These are phyloP conservation scores for Thelohanellus kitauei DNA, from an alignment of 30 jellyfish, hydroid and myxozoan genomes.

Conservation along the genomic window DNA sequence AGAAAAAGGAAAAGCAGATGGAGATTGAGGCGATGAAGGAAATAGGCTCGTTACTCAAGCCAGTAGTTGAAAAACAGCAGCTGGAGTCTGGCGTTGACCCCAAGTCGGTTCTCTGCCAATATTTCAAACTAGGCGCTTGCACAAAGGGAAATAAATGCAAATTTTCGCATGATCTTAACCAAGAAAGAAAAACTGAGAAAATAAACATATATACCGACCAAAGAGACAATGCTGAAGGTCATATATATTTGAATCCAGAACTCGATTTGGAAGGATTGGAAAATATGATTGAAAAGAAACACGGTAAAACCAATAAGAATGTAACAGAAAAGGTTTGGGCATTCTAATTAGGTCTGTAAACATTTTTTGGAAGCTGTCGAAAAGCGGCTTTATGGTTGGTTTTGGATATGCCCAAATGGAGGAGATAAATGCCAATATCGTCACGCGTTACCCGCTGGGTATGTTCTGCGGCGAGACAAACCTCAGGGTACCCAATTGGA, in stretches of 20 bases:
- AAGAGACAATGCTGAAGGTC: constrained; percentile 20
- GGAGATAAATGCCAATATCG: constrained; percentile 38
- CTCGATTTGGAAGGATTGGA: no score
- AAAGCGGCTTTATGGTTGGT: constrained; percentile 70
- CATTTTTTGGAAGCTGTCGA: constrained; percentile 79
- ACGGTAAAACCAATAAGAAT: constrained; percentile 45
- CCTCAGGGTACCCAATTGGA: constrained; percentile 3
- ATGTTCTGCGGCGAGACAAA: constrained; percentile 40
- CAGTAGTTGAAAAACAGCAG: background rate
- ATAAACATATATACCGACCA: constrained; percentile 35
- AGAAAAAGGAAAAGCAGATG: background rate
- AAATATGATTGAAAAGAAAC: constrained; percentile 60
- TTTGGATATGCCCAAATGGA: constrained; percentile 88
- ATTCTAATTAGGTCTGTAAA: constrained; percentile 34
- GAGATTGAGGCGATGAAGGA: background rate
- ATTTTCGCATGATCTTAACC: constrained; percentile 40
- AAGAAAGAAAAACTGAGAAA: constrained; percentile 50
- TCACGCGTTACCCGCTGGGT: constrained; percentile 94
- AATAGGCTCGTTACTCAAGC: background rate
- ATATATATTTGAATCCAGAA: no score
- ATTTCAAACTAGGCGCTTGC: constrained; percentile 51
- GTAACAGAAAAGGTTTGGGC: constrained; percentile 7
- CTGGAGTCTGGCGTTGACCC: constrained; percentile 38
- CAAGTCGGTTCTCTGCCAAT: constrained; percentile 52
- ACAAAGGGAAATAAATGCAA: constrained; percentile 58